Evolutionary conservation across 2,113 vertebrate genomes (phyloP), one percentile per base, ranked within the genome.

Genomic region (Tor tambroides): DNA sequence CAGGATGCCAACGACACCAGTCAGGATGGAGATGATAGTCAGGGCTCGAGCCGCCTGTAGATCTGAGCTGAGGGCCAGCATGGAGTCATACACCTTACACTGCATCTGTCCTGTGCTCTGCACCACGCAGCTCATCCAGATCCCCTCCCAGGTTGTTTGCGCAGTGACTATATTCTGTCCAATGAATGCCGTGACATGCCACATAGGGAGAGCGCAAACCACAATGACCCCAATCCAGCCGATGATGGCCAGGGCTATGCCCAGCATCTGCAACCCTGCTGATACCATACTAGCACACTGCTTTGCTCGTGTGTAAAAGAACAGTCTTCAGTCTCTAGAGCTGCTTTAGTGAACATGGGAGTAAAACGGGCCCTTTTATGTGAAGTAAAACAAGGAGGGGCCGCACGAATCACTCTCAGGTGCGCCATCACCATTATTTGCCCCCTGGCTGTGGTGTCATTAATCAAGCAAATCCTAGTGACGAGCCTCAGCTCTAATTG

Each of bases 91-190:
- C 19, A 98, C 93, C 91, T 97, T 97, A 92, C 98, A 99, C 91
- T 98, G 97, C 95, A 98, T 97, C 95, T 99, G 97, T 5, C 97
- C 98, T 0, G 97, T 99, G 94, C 97, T 98, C 95, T 99, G 98
- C 49, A 96, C 95, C 92, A 98, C 95, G 1, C 98, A 99, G 92
- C 1, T 94, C 98, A 99, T 99, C 98, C 98, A 99, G 90, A 99
- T 97, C 26, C 98, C 97, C 74, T 99, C 96, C 97, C 97, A 98
- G 54, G 89, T 93, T 74, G 92, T 95, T 90, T 98, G 97, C 0
- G 97, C 96, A 0, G 96, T 96, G 87, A 98, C 95, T 2, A 99
- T 98, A 93, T 94, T 97, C 86, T 91, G 91, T 4, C 96, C 97
- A 0, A 97, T 49, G 84, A 97, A 99, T 28, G 97, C 97, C 0